These are phyloP conservation scores for Gallirallus australis DNA, from an alignment of 2,797 vertebrate genomes.

Conservation along the genomic window DNA sequence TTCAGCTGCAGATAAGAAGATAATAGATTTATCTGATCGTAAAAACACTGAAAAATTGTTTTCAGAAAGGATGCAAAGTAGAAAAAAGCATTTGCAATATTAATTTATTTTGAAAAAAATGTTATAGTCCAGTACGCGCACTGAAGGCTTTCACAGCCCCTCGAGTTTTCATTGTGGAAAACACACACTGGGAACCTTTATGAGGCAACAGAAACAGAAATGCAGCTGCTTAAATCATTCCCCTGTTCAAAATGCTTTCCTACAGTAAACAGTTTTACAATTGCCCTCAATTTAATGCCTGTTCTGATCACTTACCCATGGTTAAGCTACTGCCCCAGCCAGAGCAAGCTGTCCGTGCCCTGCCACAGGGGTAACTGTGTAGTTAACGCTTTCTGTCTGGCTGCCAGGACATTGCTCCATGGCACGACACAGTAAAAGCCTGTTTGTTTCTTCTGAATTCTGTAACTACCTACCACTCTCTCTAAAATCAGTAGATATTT, in stretches of 20 bases:
- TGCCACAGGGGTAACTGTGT: background rate
- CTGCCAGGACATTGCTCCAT: background rate
- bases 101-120: background rate
- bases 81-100: background rate
- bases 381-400: background rate
- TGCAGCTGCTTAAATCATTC: background rate
- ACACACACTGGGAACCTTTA: background rate
- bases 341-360: background rate
- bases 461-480: background rate
- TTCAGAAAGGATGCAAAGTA: background rate
- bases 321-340: background rate
- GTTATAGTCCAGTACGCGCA: background rate
- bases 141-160: background rate
- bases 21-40: background rate
- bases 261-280: background rate
- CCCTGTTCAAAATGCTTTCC: background rate
- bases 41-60: background rate
- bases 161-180: background rate
- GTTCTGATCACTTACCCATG: background rate
- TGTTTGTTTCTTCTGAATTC: background rate
- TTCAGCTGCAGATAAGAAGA: background rate
- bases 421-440: background rate
- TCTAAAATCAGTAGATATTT: background rate
- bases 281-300: background rate
- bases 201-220: constrained; percentile 15